phyloP scores from a whole-genome alignment of 2,888 invertebrate species.

The Phortica okadai region DNA sequence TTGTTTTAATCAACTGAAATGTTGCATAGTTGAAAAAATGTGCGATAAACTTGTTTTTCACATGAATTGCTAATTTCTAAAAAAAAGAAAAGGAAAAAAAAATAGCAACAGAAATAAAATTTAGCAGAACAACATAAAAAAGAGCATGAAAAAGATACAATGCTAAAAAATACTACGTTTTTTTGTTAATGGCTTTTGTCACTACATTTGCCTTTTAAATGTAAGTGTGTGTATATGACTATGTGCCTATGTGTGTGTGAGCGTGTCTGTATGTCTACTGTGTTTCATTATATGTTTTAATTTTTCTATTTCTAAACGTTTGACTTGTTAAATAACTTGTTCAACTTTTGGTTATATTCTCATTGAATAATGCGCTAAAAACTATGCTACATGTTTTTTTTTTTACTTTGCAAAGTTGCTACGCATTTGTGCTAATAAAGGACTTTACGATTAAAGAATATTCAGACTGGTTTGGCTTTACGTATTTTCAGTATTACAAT shows the following conservation, averaged over 20 bases:
- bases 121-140: not conserved
- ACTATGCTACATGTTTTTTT: not conserved
- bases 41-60: not conserved
- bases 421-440: no score
- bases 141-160: not conserved
- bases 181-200: slow-evolving; percentile 6
- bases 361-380: not conserved
- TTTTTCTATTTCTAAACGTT: not conserved
- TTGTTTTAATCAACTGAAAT: slow-evolving; percentile 1
- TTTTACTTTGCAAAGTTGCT: not conserved
- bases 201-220: slow-evolving; percentile 1
- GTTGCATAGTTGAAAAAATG: not conserved
- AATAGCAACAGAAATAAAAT: not conserved
- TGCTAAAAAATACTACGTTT: not conserved
- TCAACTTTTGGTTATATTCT: not conserved
- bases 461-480: no score
- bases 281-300: not conserved
- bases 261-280: not conserved
- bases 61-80: slow-evolving; percentile 14
- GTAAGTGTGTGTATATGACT: not conserved
- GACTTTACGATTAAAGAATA: no score
- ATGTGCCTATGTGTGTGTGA: not conserved
- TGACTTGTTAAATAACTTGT: not conserved
- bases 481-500: no score
- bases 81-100: not conserved